Conservation (phyloP, 1,140 invertebrate genomes). For the Asbolus verrucosus region DNA sequence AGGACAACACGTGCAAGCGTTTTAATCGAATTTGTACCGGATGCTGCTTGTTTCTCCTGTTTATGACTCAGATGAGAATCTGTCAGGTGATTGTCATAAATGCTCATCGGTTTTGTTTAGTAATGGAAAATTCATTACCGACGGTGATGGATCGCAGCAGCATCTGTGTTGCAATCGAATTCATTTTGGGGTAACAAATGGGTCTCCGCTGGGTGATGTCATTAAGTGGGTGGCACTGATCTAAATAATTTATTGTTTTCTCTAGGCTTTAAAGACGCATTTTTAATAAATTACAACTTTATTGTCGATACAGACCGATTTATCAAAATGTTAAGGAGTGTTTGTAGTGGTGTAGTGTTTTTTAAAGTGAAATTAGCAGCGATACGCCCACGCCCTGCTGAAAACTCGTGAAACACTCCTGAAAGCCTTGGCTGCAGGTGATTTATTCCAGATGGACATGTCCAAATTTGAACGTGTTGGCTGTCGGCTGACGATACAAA, state of each 20-base stretch:
- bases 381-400: conserved; percentile 12
- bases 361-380: conserved; percentile 24
- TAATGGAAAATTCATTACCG: conserved; percentile 25
- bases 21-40: conserved; percentile 29
- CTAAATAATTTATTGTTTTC: conserved; percentile 9
- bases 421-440: conserved; percentile 14
- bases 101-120: conserved; percentile 16
- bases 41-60: no score
- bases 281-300: conserved; percentile 39
- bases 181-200: background rate
- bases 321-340: conserved; percentile 37
- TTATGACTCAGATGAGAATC: conserved; percentile 11
- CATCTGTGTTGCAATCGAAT: background rate
- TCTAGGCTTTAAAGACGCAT: conserved; percentile 18
- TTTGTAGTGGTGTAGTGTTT: background rate
- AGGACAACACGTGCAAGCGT: conserved; percentile 5
- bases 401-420: background rate
- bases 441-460: conserved; percentile 14
- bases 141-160: conserved; percentile 1
- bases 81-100: conserved; percentile 18
- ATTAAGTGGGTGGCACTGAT: conserved; percentile 24
- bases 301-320: conserved; percentile 15
- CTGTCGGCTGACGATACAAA: no score
- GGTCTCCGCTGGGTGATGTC: conserved; percentile 23
- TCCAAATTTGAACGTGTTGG: conserved; percentile 30